phyloP scores from a whole-genome alignment of 2,797 vertebrate species.

The Peromyscus aztecus region DNA sequence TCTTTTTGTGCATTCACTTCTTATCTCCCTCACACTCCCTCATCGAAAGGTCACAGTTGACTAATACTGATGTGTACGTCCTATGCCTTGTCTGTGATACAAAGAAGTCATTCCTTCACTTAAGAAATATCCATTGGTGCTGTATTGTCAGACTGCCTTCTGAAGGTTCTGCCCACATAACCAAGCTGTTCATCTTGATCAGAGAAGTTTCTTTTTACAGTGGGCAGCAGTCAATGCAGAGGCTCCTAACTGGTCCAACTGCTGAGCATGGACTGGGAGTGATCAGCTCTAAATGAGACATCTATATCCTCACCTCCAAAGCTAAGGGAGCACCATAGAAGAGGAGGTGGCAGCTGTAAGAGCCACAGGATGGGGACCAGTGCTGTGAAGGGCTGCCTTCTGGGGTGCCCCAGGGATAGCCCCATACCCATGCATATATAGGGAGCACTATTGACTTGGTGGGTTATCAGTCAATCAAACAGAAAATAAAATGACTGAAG shows the following conservation, averaged over 20 bases:
- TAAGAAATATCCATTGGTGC: neutral
- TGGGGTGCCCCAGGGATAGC: neutral
- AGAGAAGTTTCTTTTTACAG: neutral
- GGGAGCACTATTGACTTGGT: neutral
- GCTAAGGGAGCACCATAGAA: neutral
- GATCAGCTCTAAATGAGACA: neutral
- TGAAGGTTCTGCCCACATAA: neutral
- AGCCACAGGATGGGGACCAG: no score
- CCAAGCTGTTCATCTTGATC: no score
- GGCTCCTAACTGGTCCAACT: neutral
- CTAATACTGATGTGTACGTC: neutral
- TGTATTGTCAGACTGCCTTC: neutral
- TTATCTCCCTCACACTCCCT: constrained; percentile 23
- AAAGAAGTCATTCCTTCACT: constrained; percentile 30
- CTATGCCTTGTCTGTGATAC: neutral
- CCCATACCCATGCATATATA: neutral
- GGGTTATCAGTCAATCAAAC: neutral
- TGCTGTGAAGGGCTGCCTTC: neutral
- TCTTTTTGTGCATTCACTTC: constrained; percentile 38
- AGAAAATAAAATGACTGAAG: neutral
- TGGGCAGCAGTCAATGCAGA: neutral
- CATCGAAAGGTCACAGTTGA: constrained; percentile 22
- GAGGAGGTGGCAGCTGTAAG: neutral
- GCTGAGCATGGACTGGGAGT: no score
- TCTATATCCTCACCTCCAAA: neutral